A percentile compares a stretch with the other conserved stretches of the same genome.
phyloP scores from a whole-genome alignment of 2,113 vertebrate genomes.

The Corvus moneduloides region DNA sequence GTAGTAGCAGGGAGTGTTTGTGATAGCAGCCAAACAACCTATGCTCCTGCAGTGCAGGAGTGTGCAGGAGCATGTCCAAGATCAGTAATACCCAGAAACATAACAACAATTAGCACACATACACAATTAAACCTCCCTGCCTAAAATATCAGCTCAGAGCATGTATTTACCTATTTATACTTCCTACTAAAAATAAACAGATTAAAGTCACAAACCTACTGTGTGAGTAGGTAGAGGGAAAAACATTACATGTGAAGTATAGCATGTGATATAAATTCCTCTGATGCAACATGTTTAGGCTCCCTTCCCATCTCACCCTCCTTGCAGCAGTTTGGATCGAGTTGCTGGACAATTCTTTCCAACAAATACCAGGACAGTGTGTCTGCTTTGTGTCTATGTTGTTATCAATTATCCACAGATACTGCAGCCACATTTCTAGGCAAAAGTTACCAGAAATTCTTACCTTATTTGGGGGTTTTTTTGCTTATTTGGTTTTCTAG shows the following conservation, averaged over 20 bases:
- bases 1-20: background rate
- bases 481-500: background rate
- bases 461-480: background rate
- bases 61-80: background rate
- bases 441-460: background rate
- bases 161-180: background rate
- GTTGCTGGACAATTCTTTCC: background rate
- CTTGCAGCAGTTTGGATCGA: background rate
- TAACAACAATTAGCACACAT: background rate
- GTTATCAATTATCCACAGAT: background rate
- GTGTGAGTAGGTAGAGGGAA: background rate
- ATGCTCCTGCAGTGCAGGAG: background rate
- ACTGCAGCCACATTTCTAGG: background rate
- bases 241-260: background rate
- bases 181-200: slow-evolving; percentile 43
- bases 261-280: background rate
- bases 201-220: background rate
- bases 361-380: background rate
- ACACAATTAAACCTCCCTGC: background rate
- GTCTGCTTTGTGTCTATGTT: background rate
- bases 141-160: background rate
- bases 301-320: background rate
- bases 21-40: background rate
- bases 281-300: background rate
- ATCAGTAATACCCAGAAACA: background rate